A percentile compares a stretch with the other conserved stretches of the same genome.
Evolutionary conservation across 2,888 invertebrate genomes (phyloP).

Genomic region (Spodoptera littoralis): DNA sequence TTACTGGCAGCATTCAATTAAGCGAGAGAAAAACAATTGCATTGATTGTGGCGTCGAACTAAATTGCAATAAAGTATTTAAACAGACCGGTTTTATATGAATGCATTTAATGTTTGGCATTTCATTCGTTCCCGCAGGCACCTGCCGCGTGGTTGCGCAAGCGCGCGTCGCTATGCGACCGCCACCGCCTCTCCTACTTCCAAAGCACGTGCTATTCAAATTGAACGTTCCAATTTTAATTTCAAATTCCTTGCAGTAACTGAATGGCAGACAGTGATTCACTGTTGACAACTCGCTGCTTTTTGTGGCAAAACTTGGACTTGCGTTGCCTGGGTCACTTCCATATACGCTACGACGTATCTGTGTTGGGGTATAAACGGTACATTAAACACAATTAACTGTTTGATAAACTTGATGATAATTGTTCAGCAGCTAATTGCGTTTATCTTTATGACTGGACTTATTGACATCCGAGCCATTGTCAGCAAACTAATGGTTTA

Average conservation of each 20-base stretch:
- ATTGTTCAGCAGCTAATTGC: slow-evolving; percentile 11
- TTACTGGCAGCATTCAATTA: slow-evolving; percentile 57
- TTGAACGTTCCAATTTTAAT: slow-evolving; percentile 64
- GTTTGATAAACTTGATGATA: slow-evolving; percentile 21
- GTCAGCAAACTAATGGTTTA: slow-evolving; percentile 23
- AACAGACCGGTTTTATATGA: slow-evolving; percentile 42
- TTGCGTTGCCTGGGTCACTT: slow-evolving; percentile 13
- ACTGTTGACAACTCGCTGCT: slow-evolving; percentile 58
- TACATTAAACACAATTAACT: slow-evolving; percentile 15
- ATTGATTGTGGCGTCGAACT: slow-evolving; percentile 24
- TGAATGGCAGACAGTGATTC: slow-evolving; percentile 66
- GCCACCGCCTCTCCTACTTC: slow-evolving; percentile 42
- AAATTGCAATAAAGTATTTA: slow-evolving; percentile 54
- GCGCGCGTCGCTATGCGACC: slow-evolving; percentile 49
- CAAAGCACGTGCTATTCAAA: slow-evolving; percentile 67
- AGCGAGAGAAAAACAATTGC: slow-evolving; percentile 58
- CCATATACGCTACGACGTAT: slow-evolving; percentile 4
- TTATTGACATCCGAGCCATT: slow-evolving; percentile 36
- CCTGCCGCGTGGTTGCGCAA: slow-evolving; percentile 67
- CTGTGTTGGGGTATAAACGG: slow-evolving; percentile 19
- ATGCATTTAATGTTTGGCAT: slow-evolving; percentile 54
- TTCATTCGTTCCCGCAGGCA: slow-evolving; percentile 69
- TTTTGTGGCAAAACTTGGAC: slow-evolving; percentile 45
- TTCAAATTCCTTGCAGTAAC: slow-evolving; percentile 60
- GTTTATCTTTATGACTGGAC: slow-evolving; percentile 27